Conservation (phyloP, 2,888 invertebrate genomes). For the Gortyna flavago region DNA sequence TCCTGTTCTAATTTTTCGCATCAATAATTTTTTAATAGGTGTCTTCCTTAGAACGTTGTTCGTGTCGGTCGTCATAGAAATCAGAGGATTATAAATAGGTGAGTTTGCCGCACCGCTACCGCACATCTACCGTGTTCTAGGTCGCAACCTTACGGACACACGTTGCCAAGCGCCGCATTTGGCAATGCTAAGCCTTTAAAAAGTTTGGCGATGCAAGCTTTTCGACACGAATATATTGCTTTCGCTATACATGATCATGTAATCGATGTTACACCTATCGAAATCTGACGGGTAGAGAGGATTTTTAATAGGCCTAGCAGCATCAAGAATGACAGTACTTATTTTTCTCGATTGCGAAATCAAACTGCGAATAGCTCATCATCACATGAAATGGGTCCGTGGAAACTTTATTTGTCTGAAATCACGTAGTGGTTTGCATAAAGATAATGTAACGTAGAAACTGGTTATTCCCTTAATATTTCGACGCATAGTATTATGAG, state of each 20-base stretch:
- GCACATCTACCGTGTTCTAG: slow-evolving; percentile 64
- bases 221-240: slow-evolving; percentile 39
- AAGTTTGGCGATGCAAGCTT: slow-evolving; percentile 58
- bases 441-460: slow-evolving; percentile 10
- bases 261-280: slow-evolving; percentile 36
- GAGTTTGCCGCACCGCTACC: slow-evolving; percentile 63
- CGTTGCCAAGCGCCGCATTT: slow-evolving; percentile 64
- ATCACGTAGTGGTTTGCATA: slow-evolving; percentile 12
- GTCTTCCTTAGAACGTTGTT: slow-evolving; percentile 50
- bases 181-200: slow-evolving; percentile 57
- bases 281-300: slow-evolving; percentile 15
- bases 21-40: slow-evolving; percentile 59
- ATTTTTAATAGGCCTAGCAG: slow-evolving; percentile 10
- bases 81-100: slow-evolving; percentile 53
- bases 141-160: slow-evolving; percentile 64
- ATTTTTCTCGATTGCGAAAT: not conserved
- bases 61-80: slow-evolving; percentile 49
- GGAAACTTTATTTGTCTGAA: slow-evolving; percentile 3
- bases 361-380: not conserved
- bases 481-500: slow-evolving; percentile 20
- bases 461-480: slow-evolving; percentile 33
- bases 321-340: not conserved
- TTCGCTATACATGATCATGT: slow-evolving; percentile 26
- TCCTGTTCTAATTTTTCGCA: slow-evolving; percentile 52
- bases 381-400: not conserved